Evolutionary conservation across 2,113 vertebrate species (phyloP).

Genomic region (Semicossyphus pulcher): DNA sequence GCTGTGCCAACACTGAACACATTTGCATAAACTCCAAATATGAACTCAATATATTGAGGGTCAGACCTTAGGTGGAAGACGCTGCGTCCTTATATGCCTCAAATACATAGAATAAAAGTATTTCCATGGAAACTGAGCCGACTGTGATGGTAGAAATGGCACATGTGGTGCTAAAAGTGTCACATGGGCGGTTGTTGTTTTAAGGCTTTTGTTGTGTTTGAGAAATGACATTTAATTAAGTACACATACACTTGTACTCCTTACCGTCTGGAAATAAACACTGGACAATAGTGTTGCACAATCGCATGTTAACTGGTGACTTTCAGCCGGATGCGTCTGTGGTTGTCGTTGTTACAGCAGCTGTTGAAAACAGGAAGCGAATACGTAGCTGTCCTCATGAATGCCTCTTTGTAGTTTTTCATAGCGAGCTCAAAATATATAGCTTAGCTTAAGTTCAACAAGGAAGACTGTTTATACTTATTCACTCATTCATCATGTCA

Average conservation of each 20-base stretch:
- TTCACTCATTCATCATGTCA: no score
- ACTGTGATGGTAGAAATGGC: conserved; percentile 10
- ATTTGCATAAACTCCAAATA: conserved; percentile 42
- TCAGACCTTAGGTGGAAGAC: conserved; percentile 24
- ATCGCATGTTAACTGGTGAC: no score
- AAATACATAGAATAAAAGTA: conserved; percentile 18
- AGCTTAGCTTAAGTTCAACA: no score
- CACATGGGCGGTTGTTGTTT: neutral
- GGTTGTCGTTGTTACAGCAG: no score
- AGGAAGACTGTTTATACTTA: no score
- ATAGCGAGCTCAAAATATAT: no score
- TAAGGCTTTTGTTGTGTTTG: neutral
- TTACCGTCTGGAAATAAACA: neutral
- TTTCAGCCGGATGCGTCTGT: no score
- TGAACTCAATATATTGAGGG: conserved; percentile 28
- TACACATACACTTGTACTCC: neutral
- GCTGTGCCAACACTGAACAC: conserved; percentile 14
- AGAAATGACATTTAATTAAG: neutral
- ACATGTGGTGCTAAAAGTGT: neutral
- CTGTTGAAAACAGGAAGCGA: no score
- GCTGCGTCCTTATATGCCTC: neutral
- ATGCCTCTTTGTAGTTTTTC: no score
- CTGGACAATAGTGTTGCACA: no score
- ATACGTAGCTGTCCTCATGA: no score
- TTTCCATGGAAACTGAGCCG: conserved; percentile 58